A percentile compares a stretch with the other conserved stretches of the same genome.
Conservation (phyloP, 92 coral and sea anemone genomes). For the Parazoanthus atlanticus region DNA sequence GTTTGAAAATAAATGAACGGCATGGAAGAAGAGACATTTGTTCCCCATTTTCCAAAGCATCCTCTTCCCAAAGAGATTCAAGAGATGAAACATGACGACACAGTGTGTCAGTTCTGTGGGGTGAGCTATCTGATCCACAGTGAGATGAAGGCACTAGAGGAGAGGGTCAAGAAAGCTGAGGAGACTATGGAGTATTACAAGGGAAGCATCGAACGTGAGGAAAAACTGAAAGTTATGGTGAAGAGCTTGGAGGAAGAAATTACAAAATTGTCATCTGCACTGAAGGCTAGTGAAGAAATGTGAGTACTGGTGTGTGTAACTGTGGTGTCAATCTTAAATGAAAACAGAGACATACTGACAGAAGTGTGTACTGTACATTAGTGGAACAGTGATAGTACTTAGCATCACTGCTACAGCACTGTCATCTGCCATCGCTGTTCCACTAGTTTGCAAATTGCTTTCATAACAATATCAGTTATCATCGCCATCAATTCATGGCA, state of each 20-base stretch:
- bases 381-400: too few species aligned
- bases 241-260: constrained; percentile 75
- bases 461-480: too few species aligned
- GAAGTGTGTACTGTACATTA: too few species aligned
- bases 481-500: too few species aligned
- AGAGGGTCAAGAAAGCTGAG: constrained; percentile 87
- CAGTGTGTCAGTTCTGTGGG: constrained; percentile 98
- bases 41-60: constrained; percentile 78
- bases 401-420: too few species aligned
- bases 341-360: too few species aligned
- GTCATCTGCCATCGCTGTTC: too few species aligned
- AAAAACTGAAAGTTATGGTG: constrained; percentile 75
- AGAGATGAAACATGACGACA: constrained; percentile 84
- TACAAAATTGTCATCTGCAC: constrained; percentile 65
- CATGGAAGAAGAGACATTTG: constrained; percentile 60
- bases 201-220: constrained; percentile 94
- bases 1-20: neutral
- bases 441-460: too few species aligned
- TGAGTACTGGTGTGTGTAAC: constrained; percentile 9
- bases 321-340: too few species aligned
- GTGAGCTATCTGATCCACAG: constrained; percentile 97
- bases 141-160: constrained; percentile 95
- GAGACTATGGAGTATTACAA: constrained; percentile 88
- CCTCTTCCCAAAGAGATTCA: constrained; percentile 94
- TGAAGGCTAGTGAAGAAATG: constrained; percentile 86